Base-by-base conservation (phyloP, 2,797 vertebrate species). In the Knipowitschia caucasica region DNA sequence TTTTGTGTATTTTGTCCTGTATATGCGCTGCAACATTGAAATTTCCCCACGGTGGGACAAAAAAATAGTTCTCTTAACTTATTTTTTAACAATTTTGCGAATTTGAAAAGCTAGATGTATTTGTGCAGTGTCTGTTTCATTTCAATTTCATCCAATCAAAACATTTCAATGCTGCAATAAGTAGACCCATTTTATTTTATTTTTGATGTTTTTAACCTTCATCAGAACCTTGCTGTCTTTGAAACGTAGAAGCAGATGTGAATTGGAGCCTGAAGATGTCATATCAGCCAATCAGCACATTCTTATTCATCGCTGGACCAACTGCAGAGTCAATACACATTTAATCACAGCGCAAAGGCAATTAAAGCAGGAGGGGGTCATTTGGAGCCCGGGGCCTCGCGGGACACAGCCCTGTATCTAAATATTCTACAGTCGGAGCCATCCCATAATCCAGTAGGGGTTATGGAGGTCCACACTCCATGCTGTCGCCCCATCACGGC, bases 291-390 rank as follows among this genome's bases (percentile, higher is more conserved):
- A 89, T 85, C 86, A 86, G 83, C 81, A 86, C 83, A 87, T 89
- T 89, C 87, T 90, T 87, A 89, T 90, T 91, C 89, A 91, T 90
- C 89, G 85, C 83, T 73, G 71, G 85, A 84, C 83, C 86, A 86
- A 89, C 86, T 71, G 84, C 85, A 89, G 88, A 89, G 88, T 89
- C 89, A 90, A 91, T 89, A 89, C 86, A 84, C 83, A 81, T 88
- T 90, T 90, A 90, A 90, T 90, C 87, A 89, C 84, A 86, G 86
- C 85, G 84, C 75, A 72, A 76, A 89, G 88, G 88, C 89, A 91
- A 91, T 91, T 89, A 91, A 89, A 87, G 71, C 64, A 68, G 72
- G 71, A 78, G 85, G 78, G 82, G 73, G 79, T 43, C 24, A 43
- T 43, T 25, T 40, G 38, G 20, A 70, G 79, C 81, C 83, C 71